Percentiles rank a stretch among this genome's conserved stretches.
phyloP scores from a whole-genome alignment of 2,888 invertebrate species.

The Parnassius smintheus region DNA sequence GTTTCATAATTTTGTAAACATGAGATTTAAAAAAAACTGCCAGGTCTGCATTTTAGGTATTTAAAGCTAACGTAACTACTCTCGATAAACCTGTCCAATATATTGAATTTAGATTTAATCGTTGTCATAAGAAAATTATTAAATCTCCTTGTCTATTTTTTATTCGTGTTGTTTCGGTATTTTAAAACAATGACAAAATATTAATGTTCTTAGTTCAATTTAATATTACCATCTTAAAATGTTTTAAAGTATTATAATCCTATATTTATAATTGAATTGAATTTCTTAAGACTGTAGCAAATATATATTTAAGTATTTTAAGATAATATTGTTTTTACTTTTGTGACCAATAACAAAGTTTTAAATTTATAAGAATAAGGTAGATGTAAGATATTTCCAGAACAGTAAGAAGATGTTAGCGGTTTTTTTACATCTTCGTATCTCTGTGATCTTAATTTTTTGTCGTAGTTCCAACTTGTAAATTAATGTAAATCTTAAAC shows the following conservation, averaged over 20 bases:
- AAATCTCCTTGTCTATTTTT: slow-evolving; percentile 20
- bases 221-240: slow-evolving; percentile 16
- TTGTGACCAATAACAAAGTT: slow-evolving; percentile 74
- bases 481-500: slow-evolving; percentile 63
- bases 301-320: slow-evolving; percentile 54
- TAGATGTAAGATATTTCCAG: slow-evolving; percentile 66
- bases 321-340: slow-evolving; percentile 68
- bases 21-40: slow-evolving; percentile 47
- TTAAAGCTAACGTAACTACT: slow-evolving; percentile 30
- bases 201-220: slow-evolving; percentile 20
- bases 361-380: slow-evolving; percentile 61
- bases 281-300: slow-evolving; percentile 66
- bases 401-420: slow-evolving; percentile 70
- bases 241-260: slow-evolving; percentile 15
- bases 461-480: slow-evolving; percentile 68
- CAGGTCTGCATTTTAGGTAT: slow-evolving; percentile 62
- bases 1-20: slow-evolving; percentile 42
- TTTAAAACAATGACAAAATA: slow-evolving; percentile 26
- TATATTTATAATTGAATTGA: slow-evolving; percentile 32
- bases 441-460: slow-evolving; percentile 75
- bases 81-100: slow-evolving; percentile 28
- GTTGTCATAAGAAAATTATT: slow-evolving; percentile 26
- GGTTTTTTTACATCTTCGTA: slow-evolving; percentile 68
- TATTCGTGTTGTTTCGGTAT: slow-evolving; percentile 33
- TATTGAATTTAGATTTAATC: slow-evolving; percentile 22